Base-by-base conservation (phyloP, 1,140 invertebrate genomes). In the Odontomachus brunneus region DNA sequence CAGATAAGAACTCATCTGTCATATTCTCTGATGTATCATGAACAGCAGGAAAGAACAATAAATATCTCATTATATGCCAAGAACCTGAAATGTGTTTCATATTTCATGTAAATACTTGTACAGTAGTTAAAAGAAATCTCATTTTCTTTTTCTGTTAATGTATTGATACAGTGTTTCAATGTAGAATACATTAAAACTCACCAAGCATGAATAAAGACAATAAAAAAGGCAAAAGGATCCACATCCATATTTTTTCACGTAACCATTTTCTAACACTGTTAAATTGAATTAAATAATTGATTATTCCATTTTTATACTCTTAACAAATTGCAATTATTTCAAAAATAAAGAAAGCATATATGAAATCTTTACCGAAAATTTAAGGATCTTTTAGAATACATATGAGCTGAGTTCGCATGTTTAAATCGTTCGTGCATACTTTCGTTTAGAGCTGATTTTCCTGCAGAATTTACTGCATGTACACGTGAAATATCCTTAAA, bases 191-290 rank as follows among this genome's bases (percentile, higher is more conserved):
- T 24, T 67, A 19, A 73, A 72, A 88, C 89, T 94, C 84, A 94
- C 94, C 94, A 85, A 84, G 81, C 17, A 91, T 72, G 57, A 93
- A 71, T 29, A 92, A 82, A 7, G 91, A 89, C 63, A 93, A 71
- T 29, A 92, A 82, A 7, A 91, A 89, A 62, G 93, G 69, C 26
- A 94, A 65, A 15, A 90, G 75, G 15, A 94, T 81, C 89, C 91
- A 92, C 33, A 93, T 92, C 19, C 66, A 75, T 29, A 87, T 85
- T 48, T 88, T 90, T 38, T 86, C 84, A 24, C 80, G 72, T 0
- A 91, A 38, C 44, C 84, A 72, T 29, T 90, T 66, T 44, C 92
- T 91, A 48, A 90, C 11, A 60, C 65, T 83, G 44, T 90, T 89
- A 66, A 87, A 62, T 83, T 80, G 3, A 62, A 55, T 4, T 5